phyloP scores from a whole-genome alignment of 2,888 invertebrate species.

The Stenichneumon culpator region DNA sequence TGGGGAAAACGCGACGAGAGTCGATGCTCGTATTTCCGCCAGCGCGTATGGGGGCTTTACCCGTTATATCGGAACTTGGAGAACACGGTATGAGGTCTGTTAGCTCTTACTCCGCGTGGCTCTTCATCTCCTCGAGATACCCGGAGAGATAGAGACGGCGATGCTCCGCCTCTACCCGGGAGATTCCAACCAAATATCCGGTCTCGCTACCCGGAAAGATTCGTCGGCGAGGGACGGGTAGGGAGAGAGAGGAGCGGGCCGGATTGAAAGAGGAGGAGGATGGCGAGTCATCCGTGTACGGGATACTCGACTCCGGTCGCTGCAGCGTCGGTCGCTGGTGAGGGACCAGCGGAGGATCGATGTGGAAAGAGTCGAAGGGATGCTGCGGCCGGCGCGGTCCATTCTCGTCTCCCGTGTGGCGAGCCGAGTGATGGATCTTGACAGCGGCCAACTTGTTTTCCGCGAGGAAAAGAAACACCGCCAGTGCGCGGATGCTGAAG shows the following conservation, averaged over 20 bases:
- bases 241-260: constrained; percentile 30
- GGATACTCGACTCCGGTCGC: constrained; percentile 49
- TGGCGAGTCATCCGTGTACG: constrained; percentile 43
- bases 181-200: constrained; percentile 67
- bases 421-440: constrained; percentile 72
- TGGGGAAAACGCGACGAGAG: constrained; percentile 2
- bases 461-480: constrained; percentile 52
- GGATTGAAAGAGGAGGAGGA: constrained; percentile 30
- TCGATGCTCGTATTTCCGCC: constrained; percentile 36
- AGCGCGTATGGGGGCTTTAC: not conserved
- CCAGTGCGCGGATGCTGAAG: constrained; percentile 8
- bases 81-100: constrained; percentile 42
- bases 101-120: constrained; percentile 33
- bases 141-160: constrained; percentile 30
- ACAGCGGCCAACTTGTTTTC: constrained; percentile 71
- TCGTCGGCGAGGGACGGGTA: constrained; percentile 11
- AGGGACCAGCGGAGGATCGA: constrained; percentile 70
- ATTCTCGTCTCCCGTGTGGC: constrained; percentile 64
- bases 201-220: constrained; percentile 57
- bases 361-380: constrained; percentile 60
- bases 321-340: constrained; percentile 46
- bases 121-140: not conserved
- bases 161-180: constrained; percentile 41
- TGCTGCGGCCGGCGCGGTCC: constrained; percentile 47
- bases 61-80: constrained; percentile 32